Conservation (phyloP, 2,888 invertebrate species). For the Nymphalis c-album region DNA sequence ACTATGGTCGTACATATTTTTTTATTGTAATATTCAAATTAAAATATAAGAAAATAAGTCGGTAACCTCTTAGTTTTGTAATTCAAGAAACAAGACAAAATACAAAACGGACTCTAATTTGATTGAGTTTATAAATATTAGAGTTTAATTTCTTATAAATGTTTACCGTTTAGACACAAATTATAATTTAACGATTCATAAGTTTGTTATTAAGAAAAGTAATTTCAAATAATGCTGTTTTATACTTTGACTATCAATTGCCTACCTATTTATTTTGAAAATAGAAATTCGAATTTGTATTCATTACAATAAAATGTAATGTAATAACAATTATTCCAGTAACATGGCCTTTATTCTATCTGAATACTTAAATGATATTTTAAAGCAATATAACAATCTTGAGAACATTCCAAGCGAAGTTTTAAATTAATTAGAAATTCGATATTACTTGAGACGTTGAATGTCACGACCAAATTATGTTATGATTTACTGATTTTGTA, state of each 20-base stretch:
- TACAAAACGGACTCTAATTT: too few species aligned
- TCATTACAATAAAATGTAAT: neutral
- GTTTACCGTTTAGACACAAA: too few species aligned
- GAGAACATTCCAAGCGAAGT: constrained; percentile 49
- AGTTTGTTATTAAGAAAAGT: too few species aligned
- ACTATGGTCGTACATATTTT: neutral
- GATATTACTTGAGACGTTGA: constrained; percentile 51
- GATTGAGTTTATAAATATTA: too few species aligned
- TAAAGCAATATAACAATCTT: constrained; percentile 48
- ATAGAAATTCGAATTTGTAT: too few species aligned
- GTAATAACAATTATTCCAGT: neutral
- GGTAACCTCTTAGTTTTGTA: too few species aligned
- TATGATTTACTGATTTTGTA: neutral
- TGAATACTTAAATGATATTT: constrained; percentile 35
- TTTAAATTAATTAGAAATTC: constrained; percentile 67
- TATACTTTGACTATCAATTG: too few species aligned
- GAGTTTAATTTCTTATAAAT: too few species aligned
- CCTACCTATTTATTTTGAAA: too few species aligned
- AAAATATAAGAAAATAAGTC: neutral
- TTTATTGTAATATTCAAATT: neutral
- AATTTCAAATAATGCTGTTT: too few species aligned
- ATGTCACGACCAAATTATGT: constrained; percentile 1
- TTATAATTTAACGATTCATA: too few species aligned
- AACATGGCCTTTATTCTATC: neutral
- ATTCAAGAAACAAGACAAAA: too few species aligned